Base-by-base conservation (phyloP, 2,797 vertebrate species). In the Triplophysa yarkandensis region DNA sequence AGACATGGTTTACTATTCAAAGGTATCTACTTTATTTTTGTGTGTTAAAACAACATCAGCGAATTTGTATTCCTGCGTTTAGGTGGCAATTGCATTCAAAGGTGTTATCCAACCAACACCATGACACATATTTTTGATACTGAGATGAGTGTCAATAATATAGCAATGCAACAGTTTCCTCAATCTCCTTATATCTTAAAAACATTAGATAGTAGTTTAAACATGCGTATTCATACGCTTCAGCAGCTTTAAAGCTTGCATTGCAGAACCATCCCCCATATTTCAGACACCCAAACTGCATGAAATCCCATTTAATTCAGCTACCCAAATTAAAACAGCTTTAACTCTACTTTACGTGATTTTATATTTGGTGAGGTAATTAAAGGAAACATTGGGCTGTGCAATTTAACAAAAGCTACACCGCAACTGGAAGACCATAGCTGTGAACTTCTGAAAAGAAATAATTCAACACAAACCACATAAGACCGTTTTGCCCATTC, bases 181-280 rank as follows among this genome's bases (percentile, higher is more conserved):
- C 48, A 55, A 74, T 54, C 28, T 67, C 70, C 55, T 44, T 63
- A 68, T 66, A 81, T 77, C 82, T 79, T 77, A 71, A 68, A 79
- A 61, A 36, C 63, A 73, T 81, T 81, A 80, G 44, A 25, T 44
- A 55, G 41, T 58, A 77, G 63, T 80, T 76, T 71, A 81, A 81
- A 74, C 65, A 39, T 39, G 71, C 64, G 65, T 48, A 54, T 70
- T 77, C 39, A 55, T 58, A 70, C 58, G 48, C 13, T 25, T 64
- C 68, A 64, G 41, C 46, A 69, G 58, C 36, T 28, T 58, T 72
- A 68, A n/a, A 23, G 28, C 54, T 28, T 41, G 72, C 55, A n/a
- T 36, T 44, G 64, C 48, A 78, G 68, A 74, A 43, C 50, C 54
- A 27, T 28, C 27, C 16, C 27, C 54, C 34, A n/a, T 68, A 43